phyloP scores from a whole-genome alignment of 2,797 vertebrate species.

The Hippoglossus hippoglossus region DNA sequence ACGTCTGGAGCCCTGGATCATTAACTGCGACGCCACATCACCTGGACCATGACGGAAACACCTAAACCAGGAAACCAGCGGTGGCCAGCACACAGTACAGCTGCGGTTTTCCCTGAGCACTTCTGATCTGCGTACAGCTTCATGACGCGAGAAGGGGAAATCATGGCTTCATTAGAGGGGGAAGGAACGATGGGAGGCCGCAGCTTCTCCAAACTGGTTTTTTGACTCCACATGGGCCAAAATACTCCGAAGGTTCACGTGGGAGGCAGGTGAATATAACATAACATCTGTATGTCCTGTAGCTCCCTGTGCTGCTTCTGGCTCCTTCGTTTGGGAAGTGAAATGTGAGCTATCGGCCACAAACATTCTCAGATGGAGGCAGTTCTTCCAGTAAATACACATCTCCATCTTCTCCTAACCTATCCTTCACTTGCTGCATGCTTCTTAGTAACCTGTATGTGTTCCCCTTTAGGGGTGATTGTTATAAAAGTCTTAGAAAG shows the following conservation, averaged over 20 bases:
- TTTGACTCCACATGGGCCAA: slow-evolving; percentile 1
- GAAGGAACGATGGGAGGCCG: slow-evolving; percentile 22
- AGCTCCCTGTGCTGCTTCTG: slow-evolving; percentile 8
- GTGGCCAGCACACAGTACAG: slow-evolving; percentile 72
- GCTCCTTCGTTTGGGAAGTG: slow-evolving; percentile 26
- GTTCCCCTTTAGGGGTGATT: slow-evolving; percentile 69
- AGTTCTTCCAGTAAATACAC: slow-evolving; percentile 29
- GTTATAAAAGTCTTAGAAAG: slow-evolving; percentile 70
- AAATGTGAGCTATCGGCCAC: slow-evolving; percentile 26
- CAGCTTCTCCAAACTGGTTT: slow-evolving; percentile 49
- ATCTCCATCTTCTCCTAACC: slow-evolving; percentile 7
- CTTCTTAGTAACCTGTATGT: slow-evolving; percentile 47
- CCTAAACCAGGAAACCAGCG: slow-evolving; percentile 34
- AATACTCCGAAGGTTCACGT: background rate
- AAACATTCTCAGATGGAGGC: slow-evolving; percentile 38
- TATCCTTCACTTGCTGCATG: slow-evolving; percentile 39
- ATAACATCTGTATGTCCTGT: background rate
- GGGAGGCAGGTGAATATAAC: slow-evolving; percentile 13
- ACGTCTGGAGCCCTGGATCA: slow-evolving; percentile 20
- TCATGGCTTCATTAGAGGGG: slow-evolving; percentile 69
- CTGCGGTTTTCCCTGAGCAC: slow-evolving; percentile 86
- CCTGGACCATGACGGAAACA: slow-evolving; percentile 20
- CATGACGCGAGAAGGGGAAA: slow-evolving; percentile 50
- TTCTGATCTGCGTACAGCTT: slow-evolving; percentile 74
- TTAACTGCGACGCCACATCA: slow-evolving; percentile 32